A percentile compares a stretch with the other conserved stretches of the same genome.
Evolutionary conservation across 2,888 invertebrate species (phyloP).

Genomic region (Hemaris fuciformis): DNA sequence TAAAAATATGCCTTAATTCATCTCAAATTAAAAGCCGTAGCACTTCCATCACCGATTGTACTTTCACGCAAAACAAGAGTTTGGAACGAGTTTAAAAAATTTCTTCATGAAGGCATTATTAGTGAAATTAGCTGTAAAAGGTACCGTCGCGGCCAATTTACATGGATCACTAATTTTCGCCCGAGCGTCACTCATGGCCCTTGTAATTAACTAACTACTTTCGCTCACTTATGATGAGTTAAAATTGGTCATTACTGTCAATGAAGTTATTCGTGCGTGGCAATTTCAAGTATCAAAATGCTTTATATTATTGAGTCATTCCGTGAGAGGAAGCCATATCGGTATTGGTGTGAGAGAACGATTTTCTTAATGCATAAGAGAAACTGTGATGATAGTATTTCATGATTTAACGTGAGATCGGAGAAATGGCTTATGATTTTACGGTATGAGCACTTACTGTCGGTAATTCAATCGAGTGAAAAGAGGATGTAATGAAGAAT

Average conservation of each 20-base stretch:
- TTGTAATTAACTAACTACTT: neutral
- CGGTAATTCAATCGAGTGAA: too few relatives aligned
- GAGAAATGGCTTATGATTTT: neutral
- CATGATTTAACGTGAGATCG: neutral
- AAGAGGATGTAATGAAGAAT: too few relatives aligned
- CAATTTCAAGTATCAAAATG: too few relatives aligned
- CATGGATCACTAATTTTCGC: neutral
- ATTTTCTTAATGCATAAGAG: neutral
- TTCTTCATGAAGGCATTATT: slow-evolving; percentile 1
- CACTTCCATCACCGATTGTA: neutral
- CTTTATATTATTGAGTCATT: too few relatives aligned
- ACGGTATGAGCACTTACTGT: too few relatives aligned
- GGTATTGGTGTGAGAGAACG: neutral
- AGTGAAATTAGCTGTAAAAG: neutral
- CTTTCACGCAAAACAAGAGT: neutral
- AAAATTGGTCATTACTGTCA: neutral
- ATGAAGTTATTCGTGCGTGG: too few relatives aligned
- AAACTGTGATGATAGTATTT: neutral
- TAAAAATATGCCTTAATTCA: too few relatives aligned
- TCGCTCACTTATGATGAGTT: neutral
- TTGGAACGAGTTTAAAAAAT: neutral
- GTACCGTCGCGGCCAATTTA: neutral
- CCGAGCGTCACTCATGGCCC: neutral
- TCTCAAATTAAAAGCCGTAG: neutral
- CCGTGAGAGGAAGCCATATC: neutral